A percentile compares a stretch with the other conserved stretches of the same genome.
phyloP scores from a whole-genome alignment of 2,113 vertebrate species.

The human (Homo sapiens) region GRCh38 chr11:114326001-114326500 shows the following conservation, averaged over 20 bases:
- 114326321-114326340: background rate
- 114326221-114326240: background rate
- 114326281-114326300: background rate
- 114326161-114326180: background rate
- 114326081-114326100: background rate
- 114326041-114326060: background rate
- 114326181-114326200: background rate
- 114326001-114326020: background rate
- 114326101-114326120: background rate
- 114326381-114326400: fast-evolving
- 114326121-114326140: background rate
- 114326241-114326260: background rate
- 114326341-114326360: background rate
- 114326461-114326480: background rate
- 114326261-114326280: background rate
- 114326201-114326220: background rate
- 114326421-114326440: background rate
- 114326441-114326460: background rate
- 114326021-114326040: background rate
- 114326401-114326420: background rate
- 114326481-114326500: background rate
- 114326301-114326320: background rate
- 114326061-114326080: background rate
- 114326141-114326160: background rate
- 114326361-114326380: background rate